Evolutionary conservation across 2,113 vertebrate species (phyloP).

Genomic region (Bubo scandiacus): DNA sequence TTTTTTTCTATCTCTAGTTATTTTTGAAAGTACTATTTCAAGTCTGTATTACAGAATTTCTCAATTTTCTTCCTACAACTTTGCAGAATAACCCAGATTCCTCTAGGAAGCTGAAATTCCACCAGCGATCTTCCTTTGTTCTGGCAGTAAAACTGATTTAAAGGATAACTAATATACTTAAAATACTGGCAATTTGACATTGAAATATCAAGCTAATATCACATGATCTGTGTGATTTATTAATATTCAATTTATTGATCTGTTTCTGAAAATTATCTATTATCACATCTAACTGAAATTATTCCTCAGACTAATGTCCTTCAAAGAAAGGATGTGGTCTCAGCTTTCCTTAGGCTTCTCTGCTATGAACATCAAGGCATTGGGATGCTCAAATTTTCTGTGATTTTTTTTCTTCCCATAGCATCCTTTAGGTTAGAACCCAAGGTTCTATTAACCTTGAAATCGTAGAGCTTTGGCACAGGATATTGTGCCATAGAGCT

Average conservation of each 20-base stretch:
- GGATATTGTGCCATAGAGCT: not conserved
- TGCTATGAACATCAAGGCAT: not conserved
- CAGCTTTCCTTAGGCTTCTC: not conserved
- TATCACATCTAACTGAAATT: not conserved
- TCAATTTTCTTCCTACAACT: not conserved
- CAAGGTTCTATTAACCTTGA: not conserved
- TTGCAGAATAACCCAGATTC: not conserved
- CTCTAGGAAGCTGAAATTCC: not conserved
- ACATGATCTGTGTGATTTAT: not conserved
- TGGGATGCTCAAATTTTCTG: not conserved
- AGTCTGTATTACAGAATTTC: not conserved
- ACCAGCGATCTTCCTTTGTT: not conserved
- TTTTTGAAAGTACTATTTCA: not conserved
- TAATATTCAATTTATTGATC: constrained; percentile 18
- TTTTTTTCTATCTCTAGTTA: not conserved
- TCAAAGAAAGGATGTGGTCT: not conserved
- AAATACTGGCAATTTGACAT: not conserved
- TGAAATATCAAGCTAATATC: not conserved
- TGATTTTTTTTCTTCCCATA: not conserved
- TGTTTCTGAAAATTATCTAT: not conserved
- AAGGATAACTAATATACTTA: not conserved
- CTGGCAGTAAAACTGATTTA: not conserved
- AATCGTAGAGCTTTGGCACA: not conserved
- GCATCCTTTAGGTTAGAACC: not conserved
- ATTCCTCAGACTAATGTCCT: not conserved